Base-by-base conservation (phyloP, 2,888 invertebrate genomes). In the Strigamia maritima region DNA sequence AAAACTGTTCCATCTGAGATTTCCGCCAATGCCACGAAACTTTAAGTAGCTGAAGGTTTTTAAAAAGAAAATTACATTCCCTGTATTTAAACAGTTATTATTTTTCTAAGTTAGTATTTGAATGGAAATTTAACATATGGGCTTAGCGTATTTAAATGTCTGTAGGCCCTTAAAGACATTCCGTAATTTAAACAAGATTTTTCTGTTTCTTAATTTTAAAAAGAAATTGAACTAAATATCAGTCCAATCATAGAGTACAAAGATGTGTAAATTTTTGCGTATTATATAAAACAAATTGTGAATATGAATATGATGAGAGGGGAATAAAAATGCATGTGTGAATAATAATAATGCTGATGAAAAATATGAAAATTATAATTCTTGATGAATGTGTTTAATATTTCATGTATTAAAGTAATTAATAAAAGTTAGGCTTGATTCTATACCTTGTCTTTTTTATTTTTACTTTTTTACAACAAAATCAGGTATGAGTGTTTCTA, bases 221-320 rank as follows among this genome's bases (percentile, higher is more conserved):
- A 70, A 16, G n/a, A 6, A 70, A 70, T 26, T 70, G 70, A 70
- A 26, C n/a, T 70, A 26, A 70, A 28, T 70, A 70, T 70, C 28
- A 70, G 70, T 70, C 70, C 70, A 70, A 28, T 70, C 70, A 28
- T 70, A 70, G 65, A 65, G 70, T 70, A 70, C 70, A 70, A 70
- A 70, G 60, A 28, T 70, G 70, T 70, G 28, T 28, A 70, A 70
- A 70, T 70, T 70, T 70, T 70, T 70, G 70, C 26, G 24, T 70
- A 70, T 70, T 70, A 35, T 35, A 35, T 8, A 6, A 35, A 35
- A 35, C 10, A 35, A 35, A 35, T 8, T 35, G 22, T n/a, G 28
- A 70, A 26, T 70, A 10, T 26, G 70, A 70, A 26, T 70, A 28
- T 70, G 70, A 28, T 70, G 70, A 54, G 28, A 4, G 24, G 24